A percentile compares a stretch with the other conserved stretches of the same genome.
Evolutionary conservation across 2,888 invertebrate genomes (phyloP).

Genomic region (Conomelus anceps): DNA sequence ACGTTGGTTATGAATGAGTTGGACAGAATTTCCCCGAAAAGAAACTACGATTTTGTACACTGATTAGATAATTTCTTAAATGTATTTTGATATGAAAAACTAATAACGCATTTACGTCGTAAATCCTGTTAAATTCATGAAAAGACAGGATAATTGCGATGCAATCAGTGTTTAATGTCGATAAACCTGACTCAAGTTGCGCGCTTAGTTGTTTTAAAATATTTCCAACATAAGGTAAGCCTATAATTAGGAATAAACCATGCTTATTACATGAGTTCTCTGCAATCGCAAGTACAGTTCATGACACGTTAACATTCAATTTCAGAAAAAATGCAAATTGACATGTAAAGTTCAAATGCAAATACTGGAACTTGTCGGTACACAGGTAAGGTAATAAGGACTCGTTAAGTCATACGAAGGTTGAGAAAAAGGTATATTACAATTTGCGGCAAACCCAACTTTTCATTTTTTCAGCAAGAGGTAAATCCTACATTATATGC

Average conservation of each 20-base stretch:
- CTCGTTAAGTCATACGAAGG: neutral
- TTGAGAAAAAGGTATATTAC: neutral
- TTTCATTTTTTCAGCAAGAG: neutral
- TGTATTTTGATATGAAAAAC: neutral
- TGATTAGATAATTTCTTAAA: neutral
- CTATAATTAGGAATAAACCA: neutral
- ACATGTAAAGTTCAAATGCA: neutral
- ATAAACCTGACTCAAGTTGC: neutral
- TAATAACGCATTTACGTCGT: neutral
- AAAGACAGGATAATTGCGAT: neutral
- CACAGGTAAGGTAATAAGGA: neutral
- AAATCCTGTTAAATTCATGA: neutral
- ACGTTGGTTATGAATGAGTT: neutral
- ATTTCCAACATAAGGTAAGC: neutral
- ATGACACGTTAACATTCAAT: neutral
- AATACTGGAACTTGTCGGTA: neutral
- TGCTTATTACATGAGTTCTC: neutral
- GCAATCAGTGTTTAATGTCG: neutral
- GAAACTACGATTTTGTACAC: neutral
- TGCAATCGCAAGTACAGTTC: neutral
- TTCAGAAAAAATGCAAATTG: neutral
- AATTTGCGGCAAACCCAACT: neutral
- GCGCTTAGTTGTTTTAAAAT: neutral
- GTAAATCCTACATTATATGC: too few species aligned
- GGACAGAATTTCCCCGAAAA: neutral